Percentiles rank a stretch among this genome's conserved stretches.
Evolutionary conservation across 2,888 invertebrate species (phyloP).

Genomic region (Alcis repandata): DNA sequence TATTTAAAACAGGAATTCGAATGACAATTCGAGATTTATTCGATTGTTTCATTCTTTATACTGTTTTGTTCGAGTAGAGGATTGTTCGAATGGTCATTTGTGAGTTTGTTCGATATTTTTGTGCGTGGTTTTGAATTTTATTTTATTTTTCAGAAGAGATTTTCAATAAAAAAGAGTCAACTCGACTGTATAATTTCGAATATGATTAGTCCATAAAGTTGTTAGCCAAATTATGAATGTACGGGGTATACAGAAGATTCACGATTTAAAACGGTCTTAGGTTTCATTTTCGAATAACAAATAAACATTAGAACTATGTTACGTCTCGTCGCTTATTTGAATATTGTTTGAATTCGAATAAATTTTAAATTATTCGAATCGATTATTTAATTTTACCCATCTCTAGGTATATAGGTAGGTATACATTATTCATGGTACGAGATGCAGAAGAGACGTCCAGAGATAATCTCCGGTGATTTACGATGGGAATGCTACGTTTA

Average conservation of each 20-base stretch:
- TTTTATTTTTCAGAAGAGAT: too few species aligned
- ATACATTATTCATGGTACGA: slow-evolving; percentile 80
- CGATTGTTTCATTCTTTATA: neutral
- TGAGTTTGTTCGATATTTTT: too few species aligned
- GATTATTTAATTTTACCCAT: neutral
- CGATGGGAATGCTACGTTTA: slow-evolving; percentile 75
- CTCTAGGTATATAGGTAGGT: slow-evolving; percentile 6
- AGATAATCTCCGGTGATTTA: slow-evolving; percentile 84
- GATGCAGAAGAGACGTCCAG: slow-evolving; percentile 73
- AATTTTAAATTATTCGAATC: neutral
- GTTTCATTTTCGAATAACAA: neutral
- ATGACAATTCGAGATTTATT: neutral
- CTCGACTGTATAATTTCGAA: too few species aligned
- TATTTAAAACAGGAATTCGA: neutral
- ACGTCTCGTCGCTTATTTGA: neutral
- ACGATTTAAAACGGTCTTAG: neutral
- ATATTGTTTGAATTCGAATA: neutral
- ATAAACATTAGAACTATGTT: neutral
- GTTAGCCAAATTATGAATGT: too few species aligned
- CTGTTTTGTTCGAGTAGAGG: too few species aligned
- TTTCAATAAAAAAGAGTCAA: too few species aligned
- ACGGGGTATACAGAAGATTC: too few species aligned
- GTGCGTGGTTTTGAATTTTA: too few species aligned
- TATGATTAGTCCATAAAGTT: too few species aligned
- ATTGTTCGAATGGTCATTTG: too few species aligned